Evolutionary conservation across 2,888 invertebrate genomes (phyloP).

Genomic region (Cataglyphis rosenhaueri): DNA sequence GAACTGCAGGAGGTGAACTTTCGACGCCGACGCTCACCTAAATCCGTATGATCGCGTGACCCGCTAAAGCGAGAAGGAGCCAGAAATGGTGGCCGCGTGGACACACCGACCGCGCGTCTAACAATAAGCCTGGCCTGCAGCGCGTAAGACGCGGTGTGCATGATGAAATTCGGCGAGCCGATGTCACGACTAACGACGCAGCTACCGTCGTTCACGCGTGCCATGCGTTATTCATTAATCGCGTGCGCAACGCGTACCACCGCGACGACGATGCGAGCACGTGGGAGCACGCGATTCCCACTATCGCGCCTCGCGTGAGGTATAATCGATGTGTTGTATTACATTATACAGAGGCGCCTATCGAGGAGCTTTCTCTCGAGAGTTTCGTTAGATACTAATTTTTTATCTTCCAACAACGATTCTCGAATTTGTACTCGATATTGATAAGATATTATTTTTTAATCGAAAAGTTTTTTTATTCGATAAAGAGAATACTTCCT

Average conservation of each 20-base stretch:
- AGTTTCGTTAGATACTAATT: not conserved
- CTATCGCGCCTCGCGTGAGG: not conserved
- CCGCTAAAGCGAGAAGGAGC: slow-evolving; percentile 7
- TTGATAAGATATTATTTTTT: not conserved
- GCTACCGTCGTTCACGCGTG: not conserved
- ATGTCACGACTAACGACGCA: slow-evolving; percentile 48
- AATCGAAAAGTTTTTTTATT: not conserved
- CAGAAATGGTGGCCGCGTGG: slow-evolving; percentile 43
- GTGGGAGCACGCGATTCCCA: not conserved
- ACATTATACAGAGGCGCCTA: not conserved
- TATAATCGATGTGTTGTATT: not conserved
- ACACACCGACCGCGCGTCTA: slow-evolving; percentile 10
- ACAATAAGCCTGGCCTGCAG: slow-evolving; percentile 45
- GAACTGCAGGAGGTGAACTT: not conserved
- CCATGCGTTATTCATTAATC: slow-evolving; percentile 24
- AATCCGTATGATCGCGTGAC: slow-evolving; percentile 39
- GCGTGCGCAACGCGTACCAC: not conserved
- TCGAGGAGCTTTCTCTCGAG: not conserved
- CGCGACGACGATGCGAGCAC: not conserved
- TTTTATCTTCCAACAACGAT: not conserved
- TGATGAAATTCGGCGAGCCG: slow-evolving; percentile 67
- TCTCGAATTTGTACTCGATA: not conserved
- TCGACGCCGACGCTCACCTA: slow-evolving; percentile 23
- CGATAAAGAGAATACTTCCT: not conserved
- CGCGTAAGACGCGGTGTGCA: slow-evolving; percentile 25